Evolutionary conservation across 2,797 vertebrate genomes (phyloP).

Genomic region (Tokudaia muenninki): DNA sequence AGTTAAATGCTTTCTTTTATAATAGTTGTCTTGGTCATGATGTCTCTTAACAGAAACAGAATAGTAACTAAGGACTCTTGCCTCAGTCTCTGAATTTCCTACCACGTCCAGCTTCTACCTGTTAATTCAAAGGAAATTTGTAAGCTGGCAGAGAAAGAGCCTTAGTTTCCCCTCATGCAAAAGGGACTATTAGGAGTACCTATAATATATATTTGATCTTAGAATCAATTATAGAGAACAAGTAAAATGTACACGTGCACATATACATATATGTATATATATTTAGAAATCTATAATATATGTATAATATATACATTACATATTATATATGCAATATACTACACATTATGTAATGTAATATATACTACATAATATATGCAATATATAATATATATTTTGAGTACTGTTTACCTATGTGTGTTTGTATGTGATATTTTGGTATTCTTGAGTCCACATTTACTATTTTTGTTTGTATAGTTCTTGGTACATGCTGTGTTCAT

Average conservation of each 20-base stretch:
- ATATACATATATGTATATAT: too few species aligned
- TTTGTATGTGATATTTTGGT: background rate
- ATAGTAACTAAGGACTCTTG: background rate
- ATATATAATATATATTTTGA: background rate
- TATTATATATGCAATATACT: background rate
- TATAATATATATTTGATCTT: background rate
- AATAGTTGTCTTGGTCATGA: background rate
- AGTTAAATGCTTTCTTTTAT: background rate
- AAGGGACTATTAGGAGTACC: background rate
- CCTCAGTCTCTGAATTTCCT: background rate
- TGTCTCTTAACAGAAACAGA: background rate
- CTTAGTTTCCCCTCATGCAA: background rate
- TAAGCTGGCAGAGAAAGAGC: background rate
- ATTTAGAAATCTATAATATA: too few species aligned
- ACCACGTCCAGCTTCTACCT: background rate
- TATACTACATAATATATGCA: background rate
- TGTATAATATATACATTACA: background rate
- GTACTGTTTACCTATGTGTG: background rate
- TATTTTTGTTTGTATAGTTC: background rate
- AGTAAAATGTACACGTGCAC: background rate
- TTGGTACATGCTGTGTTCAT: background rate
- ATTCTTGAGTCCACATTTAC: background rate
- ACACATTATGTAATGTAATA: background rate
- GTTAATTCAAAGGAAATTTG: background rate
- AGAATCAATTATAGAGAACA: background rate